phyloP scores from a whole-genome alignment of 1,140 invertebrate genomes.

The Eumaeus atala region DNA sequence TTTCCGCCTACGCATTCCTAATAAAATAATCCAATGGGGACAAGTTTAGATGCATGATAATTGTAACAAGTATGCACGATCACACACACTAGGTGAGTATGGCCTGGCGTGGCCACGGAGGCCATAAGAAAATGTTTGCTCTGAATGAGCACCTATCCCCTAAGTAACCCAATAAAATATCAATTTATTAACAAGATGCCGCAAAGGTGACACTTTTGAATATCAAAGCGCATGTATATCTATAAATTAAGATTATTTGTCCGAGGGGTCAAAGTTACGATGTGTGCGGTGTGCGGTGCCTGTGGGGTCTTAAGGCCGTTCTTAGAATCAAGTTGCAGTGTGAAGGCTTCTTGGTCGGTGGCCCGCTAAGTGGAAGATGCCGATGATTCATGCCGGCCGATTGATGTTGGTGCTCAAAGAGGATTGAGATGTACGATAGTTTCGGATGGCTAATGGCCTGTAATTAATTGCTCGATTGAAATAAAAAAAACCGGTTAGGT shows the following conservation, averaged over 20 bases:
- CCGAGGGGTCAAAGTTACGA: background rate
- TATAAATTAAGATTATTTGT: constrained; percentile 4
- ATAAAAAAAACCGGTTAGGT: no score
- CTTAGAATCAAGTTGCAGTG: background rate
- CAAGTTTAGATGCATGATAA: background rate
- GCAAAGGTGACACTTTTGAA: background rate
- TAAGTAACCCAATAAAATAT: background rate
- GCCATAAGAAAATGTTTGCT: background rate
- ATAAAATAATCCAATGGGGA: background rate
- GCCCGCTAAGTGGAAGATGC: constrained; percentile 2
- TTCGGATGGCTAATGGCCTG: no score
- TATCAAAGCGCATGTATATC: background rate
- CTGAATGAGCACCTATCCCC: background rate
- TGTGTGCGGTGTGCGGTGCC: background rate
- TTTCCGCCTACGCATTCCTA: no score
- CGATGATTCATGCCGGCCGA: background rate
- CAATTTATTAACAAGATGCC: background rate
- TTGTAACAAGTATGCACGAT: background rate
- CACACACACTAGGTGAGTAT: no score
- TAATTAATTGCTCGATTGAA: no score
- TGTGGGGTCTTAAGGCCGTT: background rate
- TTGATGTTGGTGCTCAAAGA: constrained; percentile 1
- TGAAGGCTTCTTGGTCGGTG: background rate
- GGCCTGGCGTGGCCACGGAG: no score
- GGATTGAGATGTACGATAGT: background rate